Evolutionary conservation across 2,113 vertebrate genomes (phyloP).

Genomic region (Cavia porcellus): DNA sequence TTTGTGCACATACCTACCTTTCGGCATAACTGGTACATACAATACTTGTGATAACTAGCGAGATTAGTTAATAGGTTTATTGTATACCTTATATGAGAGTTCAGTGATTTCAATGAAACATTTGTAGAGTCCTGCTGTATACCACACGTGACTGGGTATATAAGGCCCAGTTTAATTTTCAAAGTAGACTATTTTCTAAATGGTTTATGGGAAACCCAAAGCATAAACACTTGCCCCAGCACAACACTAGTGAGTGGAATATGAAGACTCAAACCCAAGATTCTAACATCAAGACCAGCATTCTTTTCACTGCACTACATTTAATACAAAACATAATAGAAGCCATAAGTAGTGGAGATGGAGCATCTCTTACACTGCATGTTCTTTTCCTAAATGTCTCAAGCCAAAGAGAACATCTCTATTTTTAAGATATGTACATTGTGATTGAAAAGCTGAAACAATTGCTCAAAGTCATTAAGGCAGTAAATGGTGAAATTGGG

Average conservation of each 20-base stretch:
- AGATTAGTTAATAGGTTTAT: conserved; percentile 5
- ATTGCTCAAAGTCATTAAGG: neutral
- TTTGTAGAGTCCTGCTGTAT: neutral
- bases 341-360: neutral
- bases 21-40: neutral
- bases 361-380: neutral
- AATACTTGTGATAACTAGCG: neutral
- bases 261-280: neutral
- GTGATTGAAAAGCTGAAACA: neutral
- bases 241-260: neutral
- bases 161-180: neutral
- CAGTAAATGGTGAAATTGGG: neutral
- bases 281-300: neutral
- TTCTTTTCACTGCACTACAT: neutral
- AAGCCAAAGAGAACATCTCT: neutral
- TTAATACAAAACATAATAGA: neutral
- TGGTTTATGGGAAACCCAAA: neutral
- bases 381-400: neutral
- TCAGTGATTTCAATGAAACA: conserved; percentile 3
- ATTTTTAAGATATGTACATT: neutral
- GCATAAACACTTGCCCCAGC: neutral
- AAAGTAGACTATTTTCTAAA: conserved; percentile 40
- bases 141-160: neutral
- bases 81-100: neutral
- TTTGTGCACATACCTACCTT: neutral